Base-by-base conservation (phyloP, 2,797 vertebrate species). In the Benthosema pterotum region DNA sequence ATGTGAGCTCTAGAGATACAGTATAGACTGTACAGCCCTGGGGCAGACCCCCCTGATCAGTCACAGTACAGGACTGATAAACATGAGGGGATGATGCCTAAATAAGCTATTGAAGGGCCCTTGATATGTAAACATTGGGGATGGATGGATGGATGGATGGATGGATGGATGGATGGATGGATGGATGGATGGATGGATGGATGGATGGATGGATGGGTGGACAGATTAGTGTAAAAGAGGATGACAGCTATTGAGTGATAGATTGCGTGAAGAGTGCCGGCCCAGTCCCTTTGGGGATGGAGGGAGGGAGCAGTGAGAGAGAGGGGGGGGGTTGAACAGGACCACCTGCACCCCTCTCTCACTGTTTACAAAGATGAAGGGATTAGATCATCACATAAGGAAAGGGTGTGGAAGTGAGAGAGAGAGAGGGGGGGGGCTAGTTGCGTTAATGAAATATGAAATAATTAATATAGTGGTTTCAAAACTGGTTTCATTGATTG, bases 291-390 rank as follows among this genome's bases (percentile, higher is more conserved):
- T 58, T 64, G 80, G 82, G 49, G 54, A 70, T 58, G 45, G 14
- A 58, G 61, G 32, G 50, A 38, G 59, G 43, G 55, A 72, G n/a
- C n/a, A n/a, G n/a, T 64, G 64, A n/a, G 63, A 48, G 59, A 53
- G 22, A 49, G 11, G 48, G 8, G 22, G 3, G 42, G 17, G 32
- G 8, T 38, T 38, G 32, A 38, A 11, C 19, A 54, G 38, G 49
- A 71, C 80, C 89, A 89, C 85, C 80, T 88, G 87, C 87, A 73
- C 57, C 79, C 82, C 49, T 17, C 16, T 74, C 55, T 67, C 64
- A 72, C 65, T 74, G 32, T 38, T 38, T 38, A 38, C 8, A 38
- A 43, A 54, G 80, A 42, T 22, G 32, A 53, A 74, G 18, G 11
- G 16, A 66, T 82, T 70, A 84, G 60, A 75, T 82, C 76, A 82